Evolutionary conservation across 2,797 vertebrate species (phyloP).

Genomic region (Acrossocheilus wenchowensis): DNA sequence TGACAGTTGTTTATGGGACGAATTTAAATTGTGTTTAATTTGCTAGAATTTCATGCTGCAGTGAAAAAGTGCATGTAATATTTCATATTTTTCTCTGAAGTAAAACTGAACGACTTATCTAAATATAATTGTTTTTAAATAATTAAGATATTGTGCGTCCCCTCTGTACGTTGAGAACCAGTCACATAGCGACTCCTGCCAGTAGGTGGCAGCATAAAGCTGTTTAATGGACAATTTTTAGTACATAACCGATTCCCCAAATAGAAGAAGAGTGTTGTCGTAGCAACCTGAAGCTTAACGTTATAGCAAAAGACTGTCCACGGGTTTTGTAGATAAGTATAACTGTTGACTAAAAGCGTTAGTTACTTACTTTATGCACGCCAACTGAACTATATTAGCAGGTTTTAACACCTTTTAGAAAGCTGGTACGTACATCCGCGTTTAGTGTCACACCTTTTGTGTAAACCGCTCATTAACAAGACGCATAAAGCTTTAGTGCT

Average conservation of each 20-base stretch:
- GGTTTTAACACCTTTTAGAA: not conserved
- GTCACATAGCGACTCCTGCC: not conserved
- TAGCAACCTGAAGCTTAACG: slow-evolving; percentile 38
- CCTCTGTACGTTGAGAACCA: not conserved
- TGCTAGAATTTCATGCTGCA: not conserved
- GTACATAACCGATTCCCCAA: not conserved
- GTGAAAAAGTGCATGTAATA: not conserved
- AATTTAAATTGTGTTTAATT: not conserved
- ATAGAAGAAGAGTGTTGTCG: slow-evolving; percentile 46
- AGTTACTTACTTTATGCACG: too few species aligned
- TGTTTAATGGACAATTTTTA: not conserved
- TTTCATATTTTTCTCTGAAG: not conserved
- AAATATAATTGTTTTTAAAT: not conserved
- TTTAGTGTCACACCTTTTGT: not conserved
- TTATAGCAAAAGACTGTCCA: not conserved
- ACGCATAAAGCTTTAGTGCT: not conserved
- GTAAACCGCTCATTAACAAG: not conserved
- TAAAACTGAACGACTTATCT: not conserved
- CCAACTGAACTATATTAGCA: not conserved
- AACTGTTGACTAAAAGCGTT: not conserved
- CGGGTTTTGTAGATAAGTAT: not conserved
- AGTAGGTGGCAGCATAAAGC: slow-evolving; percentile 14
- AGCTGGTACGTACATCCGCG: not conserved
- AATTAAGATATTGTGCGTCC: not conserved
- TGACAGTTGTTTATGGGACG: not conserved